Evolutionary conservation across 2,113 vertebrate genomes (phyloP).

Genomic region (Sylvilagus bachmani): DNA sequence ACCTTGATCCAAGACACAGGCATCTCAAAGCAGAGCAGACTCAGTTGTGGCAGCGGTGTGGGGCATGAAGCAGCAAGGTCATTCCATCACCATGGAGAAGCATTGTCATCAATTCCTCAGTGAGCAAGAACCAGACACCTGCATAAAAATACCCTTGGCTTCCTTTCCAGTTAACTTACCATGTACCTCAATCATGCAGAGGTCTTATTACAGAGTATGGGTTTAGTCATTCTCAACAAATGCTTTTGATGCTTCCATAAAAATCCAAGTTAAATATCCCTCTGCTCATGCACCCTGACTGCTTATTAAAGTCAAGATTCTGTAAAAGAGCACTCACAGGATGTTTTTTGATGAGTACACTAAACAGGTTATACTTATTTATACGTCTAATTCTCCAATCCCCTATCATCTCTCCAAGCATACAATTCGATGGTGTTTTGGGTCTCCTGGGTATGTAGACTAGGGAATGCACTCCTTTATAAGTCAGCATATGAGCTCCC

Average conservation of each 20-base stretch:
- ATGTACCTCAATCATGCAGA: background rate
- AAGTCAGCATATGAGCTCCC: background rate
- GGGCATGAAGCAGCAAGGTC: background rate
- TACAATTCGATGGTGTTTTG: background rate
- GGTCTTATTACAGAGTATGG: conserved; percentile 62
- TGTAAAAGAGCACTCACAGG: background rate
- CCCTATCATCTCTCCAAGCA: background rate
- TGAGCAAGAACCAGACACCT: conserved; percentile 16
- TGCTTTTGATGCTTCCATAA: conserved; percentile 62
- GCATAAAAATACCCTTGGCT: background rate
- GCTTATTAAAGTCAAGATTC: conserved; percentile 64
- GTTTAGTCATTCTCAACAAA: conserved; percentile 11
- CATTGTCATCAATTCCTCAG: background rate
- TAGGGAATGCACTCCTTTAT: background rate
- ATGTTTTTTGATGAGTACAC: conserved; percentile 34
- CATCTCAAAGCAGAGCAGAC: background rate
- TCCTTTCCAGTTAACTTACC: background rate
- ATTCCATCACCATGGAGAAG: background rate
- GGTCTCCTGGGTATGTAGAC: background rate
- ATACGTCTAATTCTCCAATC: background rate
- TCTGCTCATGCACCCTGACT: conserved; percentile 8
- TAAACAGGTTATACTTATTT: background rate
- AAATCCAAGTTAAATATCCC: conserved; percentile 63
- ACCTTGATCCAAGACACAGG: background rate
- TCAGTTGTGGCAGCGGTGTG: background rate